phyloP scores from a whole-genome alignment of 2,113 vertebrate genomes.

The Ailuropoda melanoleuca region DNA sequence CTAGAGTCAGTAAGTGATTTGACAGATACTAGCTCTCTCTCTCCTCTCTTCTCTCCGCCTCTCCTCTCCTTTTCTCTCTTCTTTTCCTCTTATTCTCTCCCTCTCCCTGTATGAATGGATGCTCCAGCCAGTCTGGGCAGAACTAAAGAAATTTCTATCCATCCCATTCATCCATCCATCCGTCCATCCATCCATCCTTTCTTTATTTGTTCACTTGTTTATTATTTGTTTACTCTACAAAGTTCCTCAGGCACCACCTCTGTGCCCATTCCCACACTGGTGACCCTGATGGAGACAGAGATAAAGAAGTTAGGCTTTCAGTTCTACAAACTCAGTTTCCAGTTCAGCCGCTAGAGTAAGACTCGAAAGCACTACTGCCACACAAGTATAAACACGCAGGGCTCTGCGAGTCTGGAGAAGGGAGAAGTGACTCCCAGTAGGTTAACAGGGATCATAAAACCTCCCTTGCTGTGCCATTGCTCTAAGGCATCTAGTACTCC shows the following conservation, averaged over 20 bases:
- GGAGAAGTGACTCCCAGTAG: not conserved
- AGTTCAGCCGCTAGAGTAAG: not conserved
- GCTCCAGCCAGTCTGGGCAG: not conserved
- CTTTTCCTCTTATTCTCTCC: not conserved
- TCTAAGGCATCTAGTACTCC: not conserved
- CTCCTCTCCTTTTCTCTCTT: not conserved
- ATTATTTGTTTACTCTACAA: not conserved
- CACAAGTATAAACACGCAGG: not conserved
- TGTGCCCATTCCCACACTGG: too few relatives aligned
- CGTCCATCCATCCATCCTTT: not conserved
- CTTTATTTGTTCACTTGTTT: not conserved
- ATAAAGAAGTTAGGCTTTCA: not conserved
- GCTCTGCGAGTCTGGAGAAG: not conserved
- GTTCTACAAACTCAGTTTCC: not conserved
- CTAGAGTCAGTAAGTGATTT: slow-evolving; percentile 41
- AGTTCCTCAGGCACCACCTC: not conserved
- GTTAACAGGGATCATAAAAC: not conserved
- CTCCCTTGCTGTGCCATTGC: not conserved
- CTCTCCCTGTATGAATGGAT: not conserved
- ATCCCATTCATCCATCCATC: not conserved
- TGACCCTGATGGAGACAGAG: not conserved
- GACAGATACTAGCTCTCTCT: not conserved
- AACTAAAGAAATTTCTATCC: not conserved
- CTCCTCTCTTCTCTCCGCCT: not conserved
- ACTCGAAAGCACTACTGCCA: not conserved